Evolutionary conservation across 2,888 invertebrate genomes (phyloP).

Genomic region (Stenodema calcarata): DNA sequence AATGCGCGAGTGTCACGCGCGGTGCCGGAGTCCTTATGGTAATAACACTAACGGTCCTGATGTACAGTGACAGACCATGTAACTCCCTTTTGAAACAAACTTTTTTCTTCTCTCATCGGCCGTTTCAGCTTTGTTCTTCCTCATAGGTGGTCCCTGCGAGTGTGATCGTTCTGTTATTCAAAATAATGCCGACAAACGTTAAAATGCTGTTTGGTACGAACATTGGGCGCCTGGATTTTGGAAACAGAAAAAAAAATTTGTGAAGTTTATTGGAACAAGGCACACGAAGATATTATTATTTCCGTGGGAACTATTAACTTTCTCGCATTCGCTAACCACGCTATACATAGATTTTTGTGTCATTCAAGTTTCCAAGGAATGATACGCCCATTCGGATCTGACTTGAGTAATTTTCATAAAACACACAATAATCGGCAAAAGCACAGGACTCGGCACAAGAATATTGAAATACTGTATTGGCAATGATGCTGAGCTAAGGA

Average conservation of each 20-base stretch:
- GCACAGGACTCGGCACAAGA: too few relatives aligned
- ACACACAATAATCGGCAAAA: too few relatives aligned
- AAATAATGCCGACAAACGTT: not conserved
- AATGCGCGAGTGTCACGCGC: slow-evolving; percentile 34
- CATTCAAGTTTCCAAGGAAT: too few relatives aligned
- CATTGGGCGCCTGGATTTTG: not conserved
- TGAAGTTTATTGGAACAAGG: too few relatives aligned
- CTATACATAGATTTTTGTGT: too few relatives aligned
- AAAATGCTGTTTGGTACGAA: not conserved
- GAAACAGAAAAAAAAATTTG: not conserved
- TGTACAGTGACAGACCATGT: slow-evolving; percentile 28
- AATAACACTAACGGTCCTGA: not conserved
- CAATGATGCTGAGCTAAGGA: too few relatives aligned
- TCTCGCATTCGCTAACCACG: too few relatives aligned
- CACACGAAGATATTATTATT: too few relatives aligned
- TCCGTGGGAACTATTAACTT: too few relatives aligned
- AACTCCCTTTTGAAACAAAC: not conserved
- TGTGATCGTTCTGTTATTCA: not conserved
- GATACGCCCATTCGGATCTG: too few relatives aligned
- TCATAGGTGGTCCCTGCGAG: not conserved
- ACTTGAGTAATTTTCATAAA: too few relatives aligned
- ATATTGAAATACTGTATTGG: too few relatives aligned
- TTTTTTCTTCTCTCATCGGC: not conserved
- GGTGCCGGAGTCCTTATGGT: not conserved
- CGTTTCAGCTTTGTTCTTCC: not conserved